These are phyloP conservation scores for Odontomachus brunneus DNA, from an alignment of 1,140 invertebrate species.

Conservation along the genomic window DNA sequence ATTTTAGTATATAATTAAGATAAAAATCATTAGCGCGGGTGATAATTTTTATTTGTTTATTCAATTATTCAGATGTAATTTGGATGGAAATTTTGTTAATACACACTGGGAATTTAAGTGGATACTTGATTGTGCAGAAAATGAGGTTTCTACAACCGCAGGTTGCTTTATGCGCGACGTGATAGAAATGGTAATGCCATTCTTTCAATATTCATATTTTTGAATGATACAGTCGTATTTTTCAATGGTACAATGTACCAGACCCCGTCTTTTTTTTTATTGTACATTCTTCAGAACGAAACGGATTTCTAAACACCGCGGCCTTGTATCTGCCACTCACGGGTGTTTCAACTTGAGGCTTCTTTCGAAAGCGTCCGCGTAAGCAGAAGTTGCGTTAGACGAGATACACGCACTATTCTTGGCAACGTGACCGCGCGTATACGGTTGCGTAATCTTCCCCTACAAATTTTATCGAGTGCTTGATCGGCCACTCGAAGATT, in stretches of 20 bases:
- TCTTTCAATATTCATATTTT: background rate
- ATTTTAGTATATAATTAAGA: too few species aligned
- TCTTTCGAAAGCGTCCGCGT: slow-evolving; percentile 17
- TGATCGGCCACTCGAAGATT: background rate
- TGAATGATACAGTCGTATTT: background rate
- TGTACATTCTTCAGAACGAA: background rate
- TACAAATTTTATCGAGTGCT: background rate
- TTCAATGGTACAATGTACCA: background rate
- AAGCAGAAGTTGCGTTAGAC: slow-evolving; percentile 18
- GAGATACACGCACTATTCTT: slow-evolving; percentile 14
- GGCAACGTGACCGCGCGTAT: background rate
- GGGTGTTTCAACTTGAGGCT: slow-evolving; percentile 19
- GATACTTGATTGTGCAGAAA: background rate
- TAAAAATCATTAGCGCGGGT: too few species aligned
- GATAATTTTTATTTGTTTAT: too few species aligned
- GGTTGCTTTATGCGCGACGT: background rate
- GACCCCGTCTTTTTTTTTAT: background rate
- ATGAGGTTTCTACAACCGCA: background rate
- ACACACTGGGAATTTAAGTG: background rate
- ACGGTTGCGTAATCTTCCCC: background rate
- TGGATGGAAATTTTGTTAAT: too few species aligned
- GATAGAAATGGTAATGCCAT: background rate
- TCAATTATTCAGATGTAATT: too few species aligned
- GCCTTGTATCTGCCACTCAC: slow-evolving; percentile 8
- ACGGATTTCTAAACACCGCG: slow-evolving; percentile 5